Base-by-base conservation (phyloP, 2,888 invertebrate species). In the Eretmocerus hayati region DNA sequence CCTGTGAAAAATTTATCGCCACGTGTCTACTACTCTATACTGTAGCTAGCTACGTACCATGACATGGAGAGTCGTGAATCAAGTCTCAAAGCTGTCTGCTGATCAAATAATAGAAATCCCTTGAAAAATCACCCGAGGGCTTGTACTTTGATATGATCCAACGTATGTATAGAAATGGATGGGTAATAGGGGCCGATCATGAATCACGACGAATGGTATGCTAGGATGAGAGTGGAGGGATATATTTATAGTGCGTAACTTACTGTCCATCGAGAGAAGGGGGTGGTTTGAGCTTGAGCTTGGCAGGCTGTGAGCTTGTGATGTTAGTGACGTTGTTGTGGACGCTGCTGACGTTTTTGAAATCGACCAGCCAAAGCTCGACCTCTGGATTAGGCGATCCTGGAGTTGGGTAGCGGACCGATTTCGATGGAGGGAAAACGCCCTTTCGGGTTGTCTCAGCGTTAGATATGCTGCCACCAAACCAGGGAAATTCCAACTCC, bases 371-470 rank as follows among this genome's bases (percentile, higher is more conserved):
- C 83, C 86, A 90, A 48, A 93, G 75, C 60, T 81, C 82, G 47
- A 89, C 89, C 64, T 82, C 84, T 18, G 93, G 93, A 77, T 92
- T 93, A 37, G 83, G 77, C 55, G 88, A 85, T 55, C 90, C 91
- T 55, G 91, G 90, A 70, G 89, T 91, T 39, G 91, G 90, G 75
- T 90, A 91, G 68, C 88, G 81, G 60, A 91, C 78, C 62, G 84
- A 83, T 70, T 81, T 78, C 50, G 87, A 83, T 58, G 84, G 83
- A 46, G 91, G 90, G 75, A 90, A 90, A 55, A 83, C 79, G 39
- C 77, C 77, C 59, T 79, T 78, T 60, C 77, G 70, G 56, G 76
- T 19, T 56, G 78, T 75, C 48, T 75, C 69, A 61, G 64, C 42
- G 64, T 65, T 15, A 63, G 65, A n/a, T n/a, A 11, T 22, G 11